Conservation (phyloP, 1,140 invertebrate species). For the Drosophila kurseongensis region DNA sequence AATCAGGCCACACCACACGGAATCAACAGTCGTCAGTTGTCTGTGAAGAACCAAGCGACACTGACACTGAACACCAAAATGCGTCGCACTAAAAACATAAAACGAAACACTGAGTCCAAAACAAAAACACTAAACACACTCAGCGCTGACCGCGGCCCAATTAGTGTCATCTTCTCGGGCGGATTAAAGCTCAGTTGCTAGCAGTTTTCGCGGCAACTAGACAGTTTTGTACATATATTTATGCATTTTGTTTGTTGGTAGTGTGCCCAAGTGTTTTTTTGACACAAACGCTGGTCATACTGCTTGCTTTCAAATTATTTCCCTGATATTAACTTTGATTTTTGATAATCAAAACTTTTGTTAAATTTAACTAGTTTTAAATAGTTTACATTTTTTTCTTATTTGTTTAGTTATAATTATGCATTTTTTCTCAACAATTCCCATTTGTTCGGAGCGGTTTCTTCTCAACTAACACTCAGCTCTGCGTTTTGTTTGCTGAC, state of each 20-base stretch:
- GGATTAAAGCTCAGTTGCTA: constrained; percentile 17
- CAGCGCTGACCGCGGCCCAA: constrained; percentile 32
- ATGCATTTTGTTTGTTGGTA: not conserved
- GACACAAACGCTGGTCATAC: constrained; percentile 3
- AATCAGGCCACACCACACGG: constrained; percentile 1
- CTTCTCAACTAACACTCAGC: constrained; percentile 19
- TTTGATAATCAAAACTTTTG: not conserved
- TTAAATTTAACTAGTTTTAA: not conserved
- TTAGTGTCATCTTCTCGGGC: constrained; percentile 29
- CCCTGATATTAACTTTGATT: not conserved
- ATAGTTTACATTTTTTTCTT: not conserved
- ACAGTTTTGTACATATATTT: not conserved
- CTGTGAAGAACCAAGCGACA: constrained; percentile 30
- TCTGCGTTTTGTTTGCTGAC: constrained; percentile 21
- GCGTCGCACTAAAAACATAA: constrained; percentile 19
- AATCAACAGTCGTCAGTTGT: constrained; percentile 37
- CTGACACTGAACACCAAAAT: constrained; percentile 26
- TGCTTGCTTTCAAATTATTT: not conserved
- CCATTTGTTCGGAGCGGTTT: constrained; percentile 19
- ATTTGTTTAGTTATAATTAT: not conserved
- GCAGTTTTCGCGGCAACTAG: constrained; percentile 12
- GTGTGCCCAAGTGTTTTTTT: constrained; percentile 11
- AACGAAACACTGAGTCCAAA: constrained; percentile 26
- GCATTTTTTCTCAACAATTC: constrained; percentile 9
- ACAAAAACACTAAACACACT: constrained; percentile 30